phyloP scores from a whole-genome alignment of 2,113 vertebrate genomes.

The Gymnarchus niloticus region DNA sequence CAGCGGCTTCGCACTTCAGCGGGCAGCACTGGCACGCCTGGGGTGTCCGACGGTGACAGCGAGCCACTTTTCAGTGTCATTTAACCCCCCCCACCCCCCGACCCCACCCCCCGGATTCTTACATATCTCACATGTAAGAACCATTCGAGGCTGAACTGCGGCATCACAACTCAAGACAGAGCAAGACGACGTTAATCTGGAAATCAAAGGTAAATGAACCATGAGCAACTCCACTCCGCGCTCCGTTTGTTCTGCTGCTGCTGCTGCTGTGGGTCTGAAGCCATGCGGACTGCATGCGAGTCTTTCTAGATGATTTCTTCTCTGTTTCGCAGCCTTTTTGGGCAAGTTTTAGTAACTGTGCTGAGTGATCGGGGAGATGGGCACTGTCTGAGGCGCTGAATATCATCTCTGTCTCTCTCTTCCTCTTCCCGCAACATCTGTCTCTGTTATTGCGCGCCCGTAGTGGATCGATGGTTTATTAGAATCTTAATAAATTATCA shows the following conservation, averaged over 20 bases:
- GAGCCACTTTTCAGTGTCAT: neutral
- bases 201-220: slow-evolving; percentile 14
- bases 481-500: neutral
- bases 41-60: neutral
- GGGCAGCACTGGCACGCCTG: neutral
- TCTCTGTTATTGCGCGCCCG: too few species aligned
- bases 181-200: neutral
- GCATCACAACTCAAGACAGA: neutral
- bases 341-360: neutral
- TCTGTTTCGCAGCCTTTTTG: neutral
- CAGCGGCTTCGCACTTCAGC: slow-evolving; percentile 2
- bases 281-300: neutral
- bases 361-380: neutral
- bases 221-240: neutral
- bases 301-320: neutral
- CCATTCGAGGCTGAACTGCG: neutral
- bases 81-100: neutral
- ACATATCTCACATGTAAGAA: neutral
- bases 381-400: neutral
- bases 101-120: neutral
- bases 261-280: neutral
- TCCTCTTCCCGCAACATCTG: neutral
- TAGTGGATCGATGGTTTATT: neutral
- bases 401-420: neutral
- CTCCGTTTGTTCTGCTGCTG: neutral